phyloP scores from a whole-genome alignment of 92 coral and sea anemone genomes.

The Umimayanthus kanabou region DNA sequence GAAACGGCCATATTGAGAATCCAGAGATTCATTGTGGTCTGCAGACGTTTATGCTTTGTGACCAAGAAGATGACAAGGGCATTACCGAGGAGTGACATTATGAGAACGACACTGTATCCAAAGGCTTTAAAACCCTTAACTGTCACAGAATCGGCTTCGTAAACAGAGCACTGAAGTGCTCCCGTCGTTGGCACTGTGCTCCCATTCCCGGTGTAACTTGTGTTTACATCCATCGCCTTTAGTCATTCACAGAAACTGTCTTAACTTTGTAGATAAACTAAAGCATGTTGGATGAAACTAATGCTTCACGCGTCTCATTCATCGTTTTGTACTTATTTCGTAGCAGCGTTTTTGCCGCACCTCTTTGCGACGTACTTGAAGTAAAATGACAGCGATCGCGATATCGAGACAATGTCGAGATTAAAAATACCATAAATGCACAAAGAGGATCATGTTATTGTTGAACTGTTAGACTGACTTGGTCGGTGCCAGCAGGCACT shows the following conservation, averaged over 20 bases:
- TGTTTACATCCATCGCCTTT: not conserved
- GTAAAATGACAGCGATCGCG: not conserved
- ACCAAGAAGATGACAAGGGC: not conserved
- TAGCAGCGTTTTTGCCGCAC: not conserved
- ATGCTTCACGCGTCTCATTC: too few relatives aligned
- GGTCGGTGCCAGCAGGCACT: not conserved
- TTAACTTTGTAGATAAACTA: not conserved
- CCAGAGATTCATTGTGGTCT: slow-evolving; percentile 20
- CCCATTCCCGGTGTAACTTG: not conserved
- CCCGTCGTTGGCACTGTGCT: not conserved
- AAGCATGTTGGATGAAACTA: too few relatives aligned
- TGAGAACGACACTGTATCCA: not conserved
- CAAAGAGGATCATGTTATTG: not conserved
- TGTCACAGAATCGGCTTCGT: slow-evolving; percentile 15
- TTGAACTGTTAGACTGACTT: not conserved
- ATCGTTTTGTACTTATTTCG: not conserved
- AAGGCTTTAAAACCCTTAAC: not conserved
- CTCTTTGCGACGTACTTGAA: not conserved
- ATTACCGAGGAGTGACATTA: slow-evolving; percentile 9
- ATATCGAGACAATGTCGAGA: not conserved
- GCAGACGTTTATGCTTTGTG: slow-evolving; percentile 3
- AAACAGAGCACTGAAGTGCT: not conserved
- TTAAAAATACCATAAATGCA: not conserved
- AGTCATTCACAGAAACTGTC: not conserved
- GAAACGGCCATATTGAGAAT: slow-evolving; percentile 32